phyloP scores from a whole-genome alignment of 2,797 vertebrate species.

The Enteromius argenteus region DNA sequence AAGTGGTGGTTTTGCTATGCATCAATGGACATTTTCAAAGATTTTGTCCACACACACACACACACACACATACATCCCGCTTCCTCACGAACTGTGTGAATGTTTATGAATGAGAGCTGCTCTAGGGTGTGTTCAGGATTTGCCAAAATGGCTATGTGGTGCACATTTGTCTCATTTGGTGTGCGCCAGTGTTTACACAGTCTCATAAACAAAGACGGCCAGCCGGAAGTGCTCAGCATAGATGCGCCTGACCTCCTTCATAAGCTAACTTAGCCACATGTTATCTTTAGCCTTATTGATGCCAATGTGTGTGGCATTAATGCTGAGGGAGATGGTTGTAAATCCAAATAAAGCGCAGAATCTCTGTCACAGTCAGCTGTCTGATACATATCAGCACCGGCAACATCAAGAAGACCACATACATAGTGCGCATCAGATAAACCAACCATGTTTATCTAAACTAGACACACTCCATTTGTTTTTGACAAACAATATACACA shows the following conservation, averaged over 20 bases:
- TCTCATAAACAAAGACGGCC: constrained; percentile 76
- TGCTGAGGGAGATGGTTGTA: constrained; percentile 67
- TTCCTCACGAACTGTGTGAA: constrained; percentile 61
- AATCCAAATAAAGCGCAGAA: constrained; percentile 53
- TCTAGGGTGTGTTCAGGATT: constrained; percentile 69
- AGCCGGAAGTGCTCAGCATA: constrained; percentile 71
- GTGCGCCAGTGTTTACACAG: constrained; percentile 73
- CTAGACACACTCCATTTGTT: constrained; percentile 36
- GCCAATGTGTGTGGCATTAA: constrained; percentile 64
- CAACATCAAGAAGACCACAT: constrained; percentile 45
- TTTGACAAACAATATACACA: constrained; percentile 29
- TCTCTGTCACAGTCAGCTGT: constrained; percentile 69
- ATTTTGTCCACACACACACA: not conserved
- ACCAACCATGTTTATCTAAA: constrained; percentile 20
- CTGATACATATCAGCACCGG: constrained; percentile 56
- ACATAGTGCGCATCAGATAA: constrained; percentile 39
- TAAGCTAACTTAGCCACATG: constrained; percentile 60
- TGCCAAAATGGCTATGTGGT: constrained; percentile 64
- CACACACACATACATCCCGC: constrained; percentile 20
- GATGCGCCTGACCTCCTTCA: constrained; percentile 70
- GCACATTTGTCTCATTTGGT: constrained; percentile 65
- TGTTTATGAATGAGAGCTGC: constrained; percentile 76
- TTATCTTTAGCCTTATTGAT: constrained; percentile 52
- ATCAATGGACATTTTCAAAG: constrained; percentile 12
- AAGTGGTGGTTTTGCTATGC: not conserved